These are phyloP conservation scores for Zhengitettix transpicula DNA, from an alignment of 2,888 invertebrate genomes.

Conservation along the genomic window DNA sequence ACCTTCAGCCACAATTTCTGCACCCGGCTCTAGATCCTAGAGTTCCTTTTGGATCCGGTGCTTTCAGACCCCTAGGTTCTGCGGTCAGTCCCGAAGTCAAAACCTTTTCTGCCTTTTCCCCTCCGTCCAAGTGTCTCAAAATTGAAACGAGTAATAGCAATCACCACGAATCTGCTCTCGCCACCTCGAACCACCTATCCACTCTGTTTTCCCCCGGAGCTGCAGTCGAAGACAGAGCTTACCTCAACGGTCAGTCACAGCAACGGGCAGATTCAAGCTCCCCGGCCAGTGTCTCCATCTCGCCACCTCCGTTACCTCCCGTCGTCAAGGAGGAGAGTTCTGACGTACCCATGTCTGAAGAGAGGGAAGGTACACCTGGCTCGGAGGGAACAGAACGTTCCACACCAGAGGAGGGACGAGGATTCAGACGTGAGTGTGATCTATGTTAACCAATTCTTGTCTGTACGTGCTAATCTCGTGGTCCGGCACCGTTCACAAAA, in stretches of 20 bases:
- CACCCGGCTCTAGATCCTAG: constrained; percentile 46
- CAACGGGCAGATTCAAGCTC: constrained; percentile 33
- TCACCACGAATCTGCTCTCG: constrained; percentile 6
- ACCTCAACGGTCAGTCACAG: constrained; percentile 10
- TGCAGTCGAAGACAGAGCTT: constrained; percentile 25
- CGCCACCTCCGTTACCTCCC: constrained; percentile 30
- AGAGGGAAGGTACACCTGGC: constrained; percentile 28
- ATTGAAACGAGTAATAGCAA: constrained; percentile 25
- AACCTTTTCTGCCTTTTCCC: constrained; percentile 44
- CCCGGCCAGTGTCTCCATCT: constrained; percentile 40
- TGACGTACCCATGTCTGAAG: constrained; percentile 40
- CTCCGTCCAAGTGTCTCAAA: constrained; percentile 42
- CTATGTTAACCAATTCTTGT: not conserved
- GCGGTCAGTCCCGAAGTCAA: constrained; percentile 30
- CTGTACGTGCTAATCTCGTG: not conserved
- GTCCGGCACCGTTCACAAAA: no score
- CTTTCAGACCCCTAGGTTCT: constrained; percentile 40
- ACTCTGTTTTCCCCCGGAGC: constrained; percentile 19
- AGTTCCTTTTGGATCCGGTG: constrained; percentile 38
- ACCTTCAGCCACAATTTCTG: constrained; percentile 53
- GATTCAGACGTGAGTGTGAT: constrained; percentile 26
- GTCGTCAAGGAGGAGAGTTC: constrained; percentile 34
- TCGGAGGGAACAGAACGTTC: constrained; percentile 32
- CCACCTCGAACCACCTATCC: constrained; percentile 10
- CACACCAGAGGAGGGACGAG: constrained; percentile 30